Conservation (phyloP, 2,113 vertebrate species). For the Arvicanthis niloticus region DNA sequence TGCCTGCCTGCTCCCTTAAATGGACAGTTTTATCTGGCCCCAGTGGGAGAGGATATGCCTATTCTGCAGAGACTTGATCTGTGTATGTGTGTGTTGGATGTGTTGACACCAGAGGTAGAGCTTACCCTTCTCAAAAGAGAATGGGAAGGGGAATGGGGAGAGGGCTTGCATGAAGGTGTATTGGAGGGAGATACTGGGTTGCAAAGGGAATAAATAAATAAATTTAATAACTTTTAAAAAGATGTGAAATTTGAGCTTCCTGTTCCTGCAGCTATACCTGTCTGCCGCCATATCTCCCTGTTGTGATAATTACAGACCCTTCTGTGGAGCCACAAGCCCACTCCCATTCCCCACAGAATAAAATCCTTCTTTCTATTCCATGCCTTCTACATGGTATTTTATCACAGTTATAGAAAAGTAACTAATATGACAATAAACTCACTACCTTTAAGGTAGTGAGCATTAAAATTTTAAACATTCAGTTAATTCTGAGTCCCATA, state of each 20-base stretch:
- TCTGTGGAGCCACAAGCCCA: neutral
- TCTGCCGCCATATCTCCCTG: neutral
- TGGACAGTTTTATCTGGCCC: too few species aligned
- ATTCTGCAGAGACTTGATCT: too few species aligned
- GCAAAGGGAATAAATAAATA: too few species aligned
- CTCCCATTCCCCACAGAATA: neutral
- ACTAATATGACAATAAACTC: neutral
- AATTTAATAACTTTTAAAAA: too few species aligned
- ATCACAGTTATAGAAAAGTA: neutral
- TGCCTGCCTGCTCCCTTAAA: too few species aligned
- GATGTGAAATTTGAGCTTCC: neutral
- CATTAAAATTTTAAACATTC: slow-evolving; percentile 6
- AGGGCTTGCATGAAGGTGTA: too few species aligned
- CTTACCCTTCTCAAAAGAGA: too few species aligned
- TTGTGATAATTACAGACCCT: neutral
- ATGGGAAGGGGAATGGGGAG: too few species aligned
- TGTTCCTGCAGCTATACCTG: neutral
- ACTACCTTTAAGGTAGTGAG: slow-evolving; percentile 25
- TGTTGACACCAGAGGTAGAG: too few species aligned
- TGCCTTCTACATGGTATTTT: neutral
- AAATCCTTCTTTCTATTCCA: neutral
- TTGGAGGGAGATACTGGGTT: too few species aligned
- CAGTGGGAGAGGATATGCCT: too few species aligned
- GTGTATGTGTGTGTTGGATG: too few species aligned
- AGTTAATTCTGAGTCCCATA: neutral